phyloP scores from a whole-genome alignment of 1,140 invertebrate species.

The Yoshiicerus persimilis region DNA sequence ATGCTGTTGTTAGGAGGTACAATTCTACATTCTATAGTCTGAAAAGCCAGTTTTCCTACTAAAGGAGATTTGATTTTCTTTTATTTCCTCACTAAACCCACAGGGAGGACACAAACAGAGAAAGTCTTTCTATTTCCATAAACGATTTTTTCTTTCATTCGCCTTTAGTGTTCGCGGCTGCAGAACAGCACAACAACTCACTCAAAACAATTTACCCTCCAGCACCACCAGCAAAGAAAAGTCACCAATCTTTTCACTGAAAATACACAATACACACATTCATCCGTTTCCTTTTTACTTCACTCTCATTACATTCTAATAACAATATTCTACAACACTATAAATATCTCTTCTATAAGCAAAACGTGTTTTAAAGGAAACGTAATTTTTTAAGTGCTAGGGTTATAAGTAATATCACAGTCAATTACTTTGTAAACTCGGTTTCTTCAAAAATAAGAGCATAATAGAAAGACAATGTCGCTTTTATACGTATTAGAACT shows the following conservation, averaged over 20 bases:
- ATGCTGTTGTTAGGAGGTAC: neutral
- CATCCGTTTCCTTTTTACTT: neutral
- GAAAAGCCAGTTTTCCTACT: neutral
- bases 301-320: neutral
- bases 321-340: neutral
- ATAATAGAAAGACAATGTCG: no score
- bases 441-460: no score
- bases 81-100: conserved; percentile 25
- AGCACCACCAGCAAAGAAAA: neutral
- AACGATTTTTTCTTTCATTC: conserved; percentile 25
- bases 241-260: neutral
- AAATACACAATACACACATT: neutral
- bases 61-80: conserved; percentile 29
- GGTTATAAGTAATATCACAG: no score
- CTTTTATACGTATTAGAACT: no score
- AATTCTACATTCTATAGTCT: neutral
- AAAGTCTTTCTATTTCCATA: conserved; percentile 31
- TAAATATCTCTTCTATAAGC: neutral
- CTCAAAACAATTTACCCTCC: neutral
- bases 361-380: neutral
- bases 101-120: conserved; percentile 19
- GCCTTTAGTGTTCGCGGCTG: neutral
- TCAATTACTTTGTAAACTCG: no score
- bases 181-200: neutral
- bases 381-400: neutral